Percentiles rank a stretch among this genome's conserved stretches.
phyloP scores from a whole-genome alignment of 2,888 invertebrate species.

The Vandiemenella viatica region DNA sequence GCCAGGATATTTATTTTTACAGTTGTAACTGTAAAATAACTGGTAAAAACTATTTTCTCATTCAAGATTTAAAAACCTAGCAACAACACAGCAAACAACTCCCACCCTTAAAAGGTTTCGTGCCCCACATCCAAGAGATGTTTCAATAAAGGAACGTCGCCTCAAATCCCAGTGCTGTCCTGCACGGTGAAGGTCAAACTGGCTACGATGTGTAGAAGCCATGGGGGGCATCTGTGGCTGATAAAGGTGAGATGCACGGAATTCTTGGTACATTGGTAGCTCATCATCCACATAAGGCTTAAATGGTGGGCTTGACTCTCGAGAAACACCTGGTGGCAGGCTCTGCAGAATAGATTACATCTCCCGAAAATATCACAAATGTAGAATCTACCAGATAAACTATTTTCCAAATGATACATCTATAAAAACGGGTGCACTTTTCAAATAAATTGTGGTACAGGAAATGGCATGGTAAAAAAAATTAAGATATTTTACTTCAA shows the following conservation, averaged over 20 bases:
- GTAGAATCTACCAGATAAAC: too few relatives aligned
- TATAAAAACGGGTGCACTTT: too few relatives aligned
- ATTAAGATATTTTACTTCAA: too few relatives aligned
- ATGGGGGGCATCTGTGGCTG: neutral
- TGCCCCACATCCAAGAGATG: conserved; percentile 6
- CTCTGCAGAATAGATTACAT: conserved; percentile 32
- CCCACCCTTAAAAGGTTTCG: conserved; percentile 14
- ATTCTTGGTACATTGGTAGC: conserved; percentile 6
- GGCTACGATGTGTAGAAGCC: conserved; percentile 4
- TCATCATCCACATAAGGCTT: conserved; percentile 24
- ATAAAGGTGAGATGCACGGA: neutral
- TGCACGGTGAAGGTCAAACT: conserved; percentile 2
- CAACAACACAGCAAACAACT: neutral
- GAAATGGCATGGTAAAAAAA: too few relatives aligned
- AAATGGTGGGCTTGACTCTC: conserved; percentile 34
- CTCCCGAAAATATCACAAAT: too few relatives aligned
- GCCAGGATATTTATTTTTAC: too few relatives aligned
- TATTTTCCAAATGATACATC: too few relatives aligned
- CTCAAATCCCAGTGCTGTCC: conserved; percentile 8
- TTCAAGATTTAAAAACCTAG: too few relatives aligned
- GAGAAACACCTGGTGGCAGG: conserved; percentile 34
- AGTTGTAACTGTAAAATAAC: too few relatives aligned
- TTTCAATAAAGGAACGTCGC: conserved; percentile 8
- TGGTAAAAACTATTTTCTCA: too few relatives aligned
- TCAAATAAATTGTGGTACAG: too few relatives aligned